Conservation (phyloP, 2,797 vertebrate genomes). For the Dendrocincla fuliginosa region DNA sequence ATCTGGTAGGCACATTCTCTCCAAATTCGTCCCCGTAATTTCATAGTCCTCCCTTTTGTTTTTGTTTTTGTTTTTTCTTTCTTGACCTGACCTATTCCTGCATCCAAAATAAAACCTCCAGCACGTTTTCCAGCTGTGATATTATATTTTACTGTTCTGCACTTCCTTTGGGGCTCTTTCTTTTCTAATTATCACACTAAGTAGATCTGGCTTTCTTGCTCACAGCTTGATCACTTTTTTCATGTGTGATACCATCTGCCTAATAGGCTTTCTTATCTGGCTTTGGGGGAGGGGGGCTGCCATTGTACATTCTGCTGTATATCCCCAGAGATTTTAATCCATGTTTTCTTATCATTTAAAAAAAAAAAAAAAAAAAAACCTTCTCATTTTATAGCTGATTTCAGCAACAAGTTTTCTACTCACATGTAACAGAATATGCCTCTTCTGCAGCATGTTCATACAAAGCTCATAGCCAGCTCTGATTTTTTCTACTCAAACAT, state of each 20-base stretch:
- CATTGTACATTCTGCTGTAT: slow-evolving; percentile 33
- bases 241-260: slow-evolving; percentile 67
- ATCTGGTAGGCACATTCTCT: background rate
- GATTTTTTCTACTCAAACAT: background rate
- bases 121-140: slow-evolving; percentile 29
- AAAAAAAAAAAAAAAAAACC: background rate
- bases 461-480: background rate
- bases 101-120: slow-evolving; percentile 1
- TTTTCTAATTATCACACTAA: slow-evolving; percentile 70
- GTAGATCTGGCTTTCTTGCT: slow-evolving; percentile 56
- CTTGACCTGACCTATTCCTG: background rate
- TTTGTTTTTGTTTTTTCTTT: background rate
- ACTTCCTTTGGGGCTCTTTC: slow-evolving; percentile 50
- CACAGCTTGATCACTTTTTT: slow-evolving; percentile 63
- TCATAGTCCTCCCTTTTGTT: background rate
- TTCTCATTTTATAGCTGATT: slow-evolving; percentile 56
- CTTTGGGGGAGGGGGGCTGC: background rate
- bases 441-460: background rate
- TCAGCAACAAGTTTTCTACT: slow-evolving; percentile 63
- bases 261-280: slow-evolving; percentile 68
- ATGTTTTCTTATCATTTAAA: slow-evolving; percentile 51
- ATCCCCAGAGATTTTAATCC: slow-evolving; percentile 46
- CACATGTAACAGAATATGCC: background rate
- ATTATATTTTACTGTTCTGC: slow-evolving; percentile 36
- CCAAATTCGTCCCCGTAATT: background rate